Base-by-base conservation (phyloP, 2,797 vertebrate genomes). In the Tympanoctomys barrerae region DNA sequence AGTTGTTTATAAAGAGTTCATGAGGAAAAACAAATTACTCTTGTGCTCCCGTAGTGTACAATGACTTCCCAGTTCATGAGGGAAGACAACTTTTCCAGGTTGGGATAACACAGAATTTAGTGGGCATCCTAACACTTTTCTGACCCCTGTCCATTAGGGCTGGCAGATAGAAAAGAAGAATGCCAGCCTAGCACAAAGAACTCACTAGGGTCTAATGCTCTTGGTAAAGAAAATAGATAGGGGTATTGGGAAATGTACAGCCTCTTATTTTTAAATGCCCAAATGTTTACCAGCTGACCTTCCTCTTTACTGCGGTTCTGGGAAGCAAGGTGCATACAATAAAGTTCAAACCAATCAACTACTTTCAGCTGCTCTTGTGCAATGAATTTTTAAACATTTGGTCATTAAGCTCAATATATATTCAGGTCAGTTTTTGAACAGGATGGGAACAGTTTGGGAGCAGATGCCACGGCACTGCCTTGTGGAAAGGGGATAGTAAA, bases 211-310 rank as follows among this genome's bases (percentile, higher is more conserved):
- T 52, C 87, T 84, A 33, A 71, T 7, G 42, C 94, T 61, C 83
- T 82, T 90, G 96, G 97, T 96, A 96, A 97, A 98, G 98, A 97
- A 98, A 97, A 97, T 96, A 98, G 97, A 97, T 94, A 94, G 0
- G 96, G 94, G 94, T 87, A 94, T 85, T 1, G 97, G 98, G 98
- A 98, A 98, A 98, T 97, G 94, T 79, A 97, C 90, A 96, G 97
- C 96, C 98, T 98, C 98, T 98, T 98, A 98, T 97, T 98, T 98
- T 98, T 97, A 98, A 98, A 98, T 95, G 96, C 97, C 98, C 98
- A 98, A 98, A 98, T 99, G 98, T 98, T 98, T 99, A 98, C 98
- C 98, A 98, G 98, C 98, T 98, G 98, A 98, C 98, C 98, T 98
- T 98, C 97, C 97, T 84, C 97, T 98, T 98, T 98, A 98, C 97